Base-by-base conservation (phyloP, 1,140 invertebrate species). In the Papilio machaon region DNA sequence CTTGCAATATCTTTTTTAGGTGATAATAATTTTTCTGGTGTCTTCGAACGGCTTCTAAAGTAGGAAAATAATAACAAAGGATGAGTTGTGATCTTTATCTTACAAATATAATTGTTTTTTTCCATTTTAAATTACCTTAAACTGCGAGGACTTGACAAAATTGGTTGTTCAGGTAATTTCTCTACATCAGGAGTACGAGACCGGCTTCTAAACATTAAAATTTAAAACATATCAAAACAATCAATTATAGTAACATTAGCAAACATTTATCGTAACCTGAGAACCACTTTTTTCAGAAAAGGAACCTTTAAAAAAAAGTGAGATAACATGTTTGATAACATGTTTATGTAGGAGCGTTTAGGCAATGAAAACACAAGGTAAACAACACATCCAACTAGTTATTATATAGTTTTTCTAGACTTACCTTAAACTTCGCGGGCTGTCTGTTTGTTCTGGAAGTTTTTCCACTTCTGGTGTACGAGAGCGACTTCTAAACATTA, bases 1-100 rank as follows among this genome's bases (percentile, higher is more conserved):
- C 80, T 80, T 8, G 87, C 78, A 5, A 79, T 83, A 54, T 92
- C 90, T 74, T 85, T 88, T 81, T 89, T 93, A 0, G 92, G 90
- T 13, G 90, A 91, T 84, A 93, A 87, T 49, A 91, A 74, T 81
- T 93, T 93, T 79, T 94, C 93, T n/a, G 93, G 93, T 9, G 93
- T 94, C 84, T 92, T 93, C 5, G 91, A 90, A 5, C 92, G 88
- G 81, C 90, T 92, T 78, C 92, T 94, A 78, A 73, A 87, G 83
- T 70, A 23, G 30, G 76, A 78, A 23, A 74, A 30, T 30, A 30
- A 30, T 30, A 30, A 30, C 23, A 30, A 30, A 30, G 23, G 23
- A 30, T 30, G 2, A 30, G 23, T 30, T 30, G 23, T 30, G 23
- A 30, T 30, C 23, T 30, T 30, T 60, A 19, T 58, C 0, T 58